phyloP scores from a whole-genome alignment of 2,797 vertebrate genomes.

The Yasuhikotakia modesta region DNA sequence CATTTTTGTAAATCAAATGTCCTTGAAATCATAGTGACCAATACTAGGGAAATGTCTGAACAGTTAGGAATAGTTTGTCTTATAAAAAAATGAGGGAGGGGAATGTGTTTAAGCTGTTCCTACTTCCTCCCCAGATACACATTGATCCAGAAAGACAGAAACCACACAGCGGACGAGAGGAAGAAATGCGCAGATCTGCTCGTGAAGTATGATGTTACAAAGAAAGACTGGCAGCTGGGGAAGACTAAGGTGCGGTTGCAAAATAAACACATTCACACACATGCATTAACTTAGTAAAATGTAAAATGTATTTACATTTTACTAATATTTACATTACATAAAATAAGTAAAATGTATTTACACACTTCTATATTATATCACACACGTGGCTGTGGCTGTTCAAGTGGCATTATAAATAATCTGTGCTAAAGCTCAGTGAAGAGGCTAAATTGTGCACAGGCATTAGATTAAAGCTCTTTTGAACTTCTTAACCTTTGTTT shows the following conservation, averaged over 20 bases:
- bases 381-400: not conserved
- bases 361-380: not conserved
- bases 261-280: constrained; percentile 17
- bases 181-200: constrained; percentile 79
- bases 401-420: not conserved
- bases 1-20: not conserved
- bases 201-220: constrained; percentile 72
- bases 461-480: constrained; percentile 4
- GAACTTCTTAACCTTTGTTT: not conserved
- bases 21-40: not conserved
- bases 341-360: not conserved
- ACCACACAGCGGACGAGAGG: constrained; percentile 68
- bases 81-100: constrained; percentile 16
- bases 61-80: not conserved
- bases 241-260: constrained; percentile 86
- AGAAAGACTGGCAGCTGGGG: constrained; percentile 86
- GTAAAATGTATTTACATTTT: no score
- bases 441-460: not conserved
- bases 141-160: constrained; percentile 78
- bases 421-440: not conserved
- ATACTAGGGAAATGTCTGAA: not conserved
- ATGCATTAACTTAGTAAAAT: not conserved
- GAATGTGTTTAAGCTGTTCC: constrained; percentile 31
- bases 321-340: no score
- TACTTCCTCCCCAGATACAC: constrained; percentile 81